Conservation (phyloP, 2,797 vertebrate genomes). For the Pseudochromis fuscus region DNA sequence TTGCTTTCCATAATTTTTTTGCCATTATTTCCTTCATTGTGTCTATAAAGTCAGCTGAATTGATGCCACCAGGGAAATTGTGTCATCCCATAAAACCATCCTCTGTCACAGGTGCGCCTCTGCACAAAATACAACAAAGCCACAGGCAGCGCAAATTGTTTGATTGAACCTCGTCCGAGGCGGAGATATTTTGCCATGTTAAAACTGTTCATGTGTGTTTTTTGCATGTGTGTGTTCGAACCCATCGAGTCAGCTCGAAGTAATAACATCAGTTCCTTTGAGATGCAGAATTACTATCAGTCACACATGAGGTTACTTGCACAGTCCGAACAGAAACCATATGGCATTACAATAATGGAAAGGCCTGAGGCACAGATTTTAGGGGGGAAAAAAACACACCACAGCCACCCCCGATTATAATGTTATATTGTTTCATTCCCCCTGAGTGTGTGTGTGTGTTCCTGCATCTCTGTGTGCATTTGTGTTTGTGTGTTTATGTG, state of each 20-base stretch:
- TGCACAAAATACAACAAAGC: slow-evolving; percentile 17
- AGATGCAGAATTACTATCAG: slow-evolving; percentile 57
- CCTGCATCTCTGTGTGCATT: not conserved
- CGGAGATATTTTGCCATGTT: slow-evolving; percentile 31
- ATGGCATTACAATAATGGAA: slow-evolving; percentile 70
- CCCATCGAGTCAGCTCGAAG: slow-evolving; percentile 41
- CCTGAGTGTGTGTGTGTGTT: slow-evolving; percentile 30
- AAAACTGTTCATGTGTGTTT: slow-evolving; percentile 14
- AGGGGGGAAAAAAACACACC: slow-evolving; percentile 33
- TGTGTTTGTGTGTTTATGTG: slow-evolving; percentile 1
- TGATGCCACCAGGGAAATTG: not conserved
- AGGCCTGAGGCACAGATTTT: slow-evolving; percentile 63
- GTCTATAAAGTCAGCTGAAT: not conserved
- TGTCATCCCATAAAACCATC: slow-evolving; percentile 17
- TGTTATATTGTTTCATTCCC: slow-evolving; percentile 64
- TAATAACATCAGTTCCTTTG: slow-evolving; percentile 58
- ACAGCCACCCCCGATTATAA: slow-evolving; percentile 60
- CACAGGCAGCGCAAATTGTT: not conserved
- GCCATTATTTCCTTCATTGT: too few species aligned
- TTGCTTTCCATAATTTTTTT: not conserved
- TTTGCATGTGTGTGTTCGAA: slow-evolving; percentile 22
- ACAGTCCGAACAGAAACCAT: slow-evolving; percentile 56
- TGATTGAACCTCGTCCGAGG: slow-evolving; percentile 17
- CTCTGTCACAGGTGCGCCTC: slow-evolving; percentile 4
- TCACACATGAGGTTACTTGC: slow-evolving; percentile 55